Percentiles rank a stretch among this genome's conserved stretches.
These are phyloP conservation scores for human (Homo sapiens) DNA, from an alignment of 2,113 vertebrate genomes.

Conservation along the genomic window GRCh38 chr11:130232001-130232500, in stretches of 20 bases:
- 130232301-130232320: slow-evolving; percentile 33
- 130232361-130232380: slow-evolving; percentile 29
- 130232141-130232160: not conserved
- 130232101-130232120: slow-evolving; percentile 2
- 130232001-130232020: not conserved
- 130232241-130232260: slow-evolving; percentile 50
- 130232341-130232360: slow-evolving; percentile 35
- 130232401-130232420: slow-evolving; percentile 42
- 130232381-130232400: slow-evolving; percentile 51
- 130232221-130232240: slow-evolving; percentile 11
- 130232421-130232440: slow-evolving; percentile 33
- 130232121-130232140: slow-evolving; percentile 5
- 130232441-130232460: slow-evolving; percentile 50
- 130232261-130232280: not conserved
- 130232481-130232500: slow-evolving; percentile 65
- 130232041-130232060: not conserved
- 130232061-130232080: not conserved
- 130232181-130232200: slow-evolving; percentile 37
- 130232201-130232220: slow-evolving; percentile 54
- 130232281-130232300: slow-evolving; percentile 16
- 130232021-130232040: not conserved
- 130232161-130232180: slow-evolving; percentile 57
- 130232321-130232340: not conserved
- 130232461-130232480: slow-evolving; percentile 68
- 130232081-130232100: not conserved